Percentiles rank a stretch among this genome's conserved stretches.
These are phyloP conservation scores for Leptosomus discolor DNA, from an alignment of 2,113 vertebrate species.

Conservation along the genomic window DNA sequence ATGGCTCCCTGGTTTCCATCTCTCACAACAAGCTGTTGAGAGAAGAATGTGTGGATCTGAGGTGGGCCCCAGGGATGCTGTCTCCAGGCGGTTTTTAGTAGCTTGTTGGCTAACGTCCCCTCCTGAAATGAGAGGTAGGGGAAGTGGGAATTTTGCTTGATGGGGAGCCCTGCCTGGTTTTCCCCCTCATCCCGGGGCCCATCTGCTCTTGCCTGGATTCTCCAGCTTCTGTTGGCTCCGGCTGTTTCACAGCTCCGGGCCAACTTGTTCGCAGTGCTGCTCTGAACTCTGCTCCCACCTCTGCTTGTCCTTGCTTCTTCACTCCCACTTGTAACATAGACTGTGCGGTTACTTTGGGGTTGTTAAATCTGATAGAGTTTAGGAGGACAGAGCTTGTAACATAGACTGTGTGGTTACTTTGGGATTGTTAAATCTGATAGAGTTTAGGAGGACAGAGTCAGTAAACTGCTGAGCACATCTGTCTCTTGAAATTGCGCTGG, in stretches of 20 bases:
- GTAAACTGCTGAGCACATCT: neutral
- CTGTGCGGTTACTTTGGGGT: no score
- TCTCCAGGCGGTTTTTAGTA: neutral
- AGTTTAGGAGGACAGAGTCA: neutral
- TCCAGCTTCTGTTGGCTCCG: neutral
- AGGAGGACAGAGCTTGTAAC: neutral
- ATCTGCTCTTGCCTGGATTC: neutral
- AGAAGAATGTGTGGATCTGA: neutral
- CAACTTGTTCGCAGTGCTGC: neutral
- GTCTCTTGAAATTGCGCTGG: neutral
- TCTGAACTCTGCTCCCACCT: neutral
- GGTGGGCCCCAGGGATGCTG: neutral
- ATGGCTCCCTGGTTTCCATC: neutral
- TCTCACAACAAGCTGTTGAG: neutral
- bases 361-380: neutral
- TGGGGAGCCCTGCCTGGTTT: neutral
- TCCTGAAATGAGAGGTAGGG: neutral
- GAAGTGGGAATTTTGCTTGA: neutral
- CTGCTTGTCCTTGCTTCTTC: neutral
- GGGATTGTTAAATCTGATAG: neutral
- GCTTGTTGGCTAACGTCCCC: neutral
- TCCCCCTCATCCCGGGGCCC: neutral
- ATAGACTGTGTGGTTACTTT: no score
- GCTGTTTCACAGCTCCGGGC: neutral
- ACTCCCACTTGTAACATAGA: fast-evolving